Evolutionary conservation across 2,797 vertebrate species (phyloP), one percentile per base, ranked within the genome.

Genomic region (Amblyraja radiata): DNA sequence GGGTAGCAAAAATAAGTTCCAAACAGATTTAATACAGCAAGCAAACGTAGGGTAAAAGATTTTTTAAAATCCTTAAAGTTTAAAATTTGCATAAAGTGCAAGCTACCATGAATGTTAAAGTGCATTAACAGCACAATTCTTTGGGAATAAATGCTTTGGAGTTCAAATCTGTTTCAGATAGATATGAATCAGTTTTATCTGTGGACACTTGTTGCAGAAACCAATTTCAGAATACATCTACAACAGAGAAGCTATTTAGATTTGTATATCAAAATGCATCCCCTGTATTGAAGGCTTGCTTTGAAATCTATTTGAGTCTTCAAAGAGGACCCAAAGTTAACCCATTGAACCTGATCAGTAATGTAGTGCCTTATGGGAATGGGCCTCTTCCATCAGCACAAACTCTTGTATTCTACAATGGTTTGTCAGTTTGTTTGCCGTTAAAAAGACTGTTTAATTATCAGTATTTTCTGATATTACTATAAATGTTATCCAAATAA

Each of bases 171-270:
- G 90, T 71, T 92, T 76, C 71, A 91, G 36, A 74, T 28, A 91
- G 90, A 91, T 91, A 91, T 71, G 68, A 54, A 92, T 92, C 90
- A 92, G 71, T 74, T 92, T 90, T 92, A 76, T 76, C 90, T 92
- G 71, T 58, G 90, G 36, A 76, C 90, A 92, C 90, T 76, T 54
- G 90, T 92, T 74, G 71, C 90, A 92, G 90, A 92, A 92, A 92
- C 36, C 46, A 74, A 92, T 92, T 92, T 92, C 71, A 46, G 73
- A 54, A 54, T 28, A 39, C 36, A n/a, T 76, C 36, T 91, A 39
- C 58, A 92, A 76, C 90, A 76, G 39, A 92, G 90, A 92, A 92
- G 68, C 90, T 92, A 92, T 76, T 92, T 76, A 76, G 68, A 76
- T 92, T 76, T 92, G 68, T 76, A 92, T 58, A 92, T 92, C 90